Evolutionary conservation across 1,140 invertebrate genomes (phyloP).

Genomic region (Drosophila setifemur): DNA sequence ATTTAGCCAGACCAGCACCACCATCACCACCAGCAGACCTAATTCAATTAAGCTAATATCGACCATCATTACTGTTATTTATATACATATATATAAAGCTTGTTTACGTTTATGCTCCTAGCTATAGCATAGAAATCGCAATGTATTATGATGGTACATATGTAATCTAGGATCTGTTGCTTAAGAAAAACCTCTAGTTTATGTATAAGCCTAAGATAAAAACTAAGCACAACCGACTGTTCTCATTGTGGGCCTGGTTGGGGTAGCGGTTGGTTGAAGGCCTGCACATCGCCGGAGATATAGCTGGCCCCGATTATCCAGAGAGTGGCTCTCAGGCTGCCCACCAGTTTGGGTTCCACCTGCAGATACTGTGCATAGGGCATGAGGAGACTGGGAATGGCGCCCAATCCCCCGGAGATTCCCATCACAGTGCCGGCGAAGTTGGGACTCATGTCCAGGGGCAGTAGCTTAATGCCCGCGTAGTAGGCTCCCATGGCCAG

Average conservation of each 20-base stretch:
- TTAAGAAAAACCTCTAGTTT: conserved; percentile 33
- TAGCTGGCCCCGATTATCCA: conserved; percentile 55
- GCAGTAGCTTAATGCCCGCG: conserved; percentile 88
- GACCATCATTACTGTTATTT: conserved; percentile 50
- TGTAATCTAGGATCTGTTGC: conserved; percentile 42
- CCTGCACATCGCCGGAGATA: conserved; percentile 61
- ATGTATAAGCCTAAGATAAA: conserved; percentile 36
- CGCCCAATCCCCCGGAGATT: conserved; percentile 86
- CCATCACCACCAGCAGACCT: conserved; percentile 5
- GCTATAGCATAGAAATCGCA: conserved; percentile 36
- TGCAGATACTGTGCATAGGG: conserved; percentile 51
- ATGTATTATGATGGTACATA: conserved; percentile 41
- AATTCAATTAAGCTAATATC: conserved; percentile 44
- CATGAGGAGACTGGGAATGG: conserved; percentile 32
- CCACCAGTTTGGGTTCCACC: conserved; percentile 26
- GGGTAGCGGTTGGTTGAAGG: conserved; percentile 33
- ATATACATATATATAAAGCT: conserved; percentile 42
- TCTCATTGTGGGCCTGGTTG: background rate
- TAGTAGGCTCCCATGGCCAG: conserved; percentile 85
- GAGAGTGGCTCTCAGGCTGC: conserved; percentile 36
- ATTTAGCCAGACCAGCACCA: conserved; percentile 35
- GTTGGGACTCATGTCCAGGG: conserved; percentile 90
- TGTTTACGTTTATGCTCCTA: conserved; percentile 54
- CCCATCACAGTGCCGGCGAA: conserved; percentile 91
- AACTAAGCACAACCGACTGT: conserved; percentile 10